Percentiles rank a stretch among this genome's conserved stretches.
These are phyloP conservation scores for Yponomeuta sedellus DNA, from an alignment of 2,888 invertebrate genomes.

Conservation along the genomic window DNA sequence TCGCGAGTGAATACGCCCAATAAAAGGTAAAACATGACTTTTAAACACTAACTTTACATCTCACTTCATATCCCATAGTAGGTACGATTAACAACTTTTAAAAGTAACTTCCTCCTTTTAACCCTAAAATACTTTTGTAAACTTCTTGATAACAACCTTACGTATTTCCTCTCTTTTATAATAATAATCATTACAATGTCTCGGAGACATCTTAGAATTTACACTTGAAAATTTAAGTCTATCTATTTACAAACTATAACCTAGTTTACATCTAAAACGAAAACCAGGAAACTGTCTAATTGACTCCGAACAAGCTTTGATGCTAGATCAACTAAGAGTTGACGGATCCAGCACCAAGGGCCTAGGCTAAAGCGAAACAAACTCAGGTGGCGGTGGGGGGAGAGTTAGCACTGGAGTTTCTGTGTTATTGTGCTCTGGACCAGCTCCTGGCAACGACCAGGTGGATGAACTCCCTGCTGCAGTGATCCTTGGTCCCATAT, in stretches of 20 bases:
- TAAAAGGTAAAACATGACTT: conserved; percentile 9
- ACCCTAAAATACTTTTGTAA: conserved; percentile 41
- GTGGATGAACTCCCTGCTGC: conserved; percentile 89
- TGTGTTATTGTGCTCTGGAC: conserved; percentile 52
- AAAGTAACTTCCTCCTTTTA: conserved; percentile 51
- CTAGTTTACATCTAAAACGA: conserved; percentile 46
- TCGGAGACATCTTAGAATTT: conserved; percentile 2
- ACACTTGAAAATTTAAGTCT: conserved; percentile 4
- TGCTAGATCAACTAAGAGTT: conserved; percentile 69
- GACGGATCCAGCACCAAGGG: conserved; percentile 68
- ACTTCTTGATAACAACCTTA: conserved; percentile 63
- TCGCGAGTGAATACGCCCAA: not conserved
- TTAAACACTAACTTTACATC: conserved; percentile 14
- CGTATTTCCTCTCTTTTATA: conserved; percentile 60
- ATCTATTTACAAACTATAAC: conserved; percentile 16
- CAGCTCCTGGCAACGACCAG: conserved; percentile 84
- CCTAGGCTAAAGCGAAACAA: conserved; percentile 71
- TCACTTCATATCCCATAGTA: conserved; percentile 50
- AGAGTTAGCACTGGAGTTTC: conserved; percentile 64
- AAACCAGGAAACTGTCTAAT: conserved; percentile 69
- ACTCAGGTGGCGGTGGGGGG: conserved; percentile 77
- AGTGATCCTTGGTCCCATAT: conserved; percentile 94
- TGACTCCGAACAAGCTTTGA: conserved; percentile 52
- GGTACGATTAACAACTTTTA: conserved; percentile 51
- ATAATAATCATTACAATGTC: conserved; percentile 60